Evolutionary conservation across 2,888 invertebrate species (phyloP).

Genomic region (Trissolcus japonicus): DNA sequence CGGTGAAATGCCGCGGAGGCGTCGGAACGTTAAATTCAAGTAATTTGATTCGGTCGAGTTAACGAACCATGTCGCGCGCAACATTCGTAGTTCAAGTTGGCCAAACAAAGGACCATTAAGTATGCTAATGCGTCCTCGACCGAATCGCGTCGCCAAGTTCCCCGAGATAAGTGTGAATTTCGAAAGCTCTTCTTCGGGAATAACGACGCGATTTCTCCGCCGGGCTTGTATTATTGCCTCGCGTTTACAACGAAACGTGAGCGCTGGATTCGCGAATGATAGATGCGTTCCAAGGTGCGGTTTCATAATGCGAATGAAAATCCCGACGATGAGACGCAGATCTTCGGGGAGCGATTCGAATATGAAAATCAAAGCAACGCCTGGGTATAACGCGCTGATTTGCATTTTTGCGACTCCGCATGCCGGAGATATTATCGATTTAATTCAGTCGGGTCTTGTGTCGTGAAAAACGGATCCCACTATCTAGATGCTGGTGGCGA

Average conservation of each 20-base stretch:
- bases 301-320: slow-evolving; percentile 32
- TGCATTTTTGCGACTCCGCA: slow-evolving; percentile 26
- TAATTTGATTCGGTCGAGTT: slow-evolving; percentile 73
- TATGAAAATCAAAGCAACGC: slow-evolving; percentile 19
- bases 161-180: slow-evolving; percentile 64
- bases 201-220: slow-evolving; percentile 9
- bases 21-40: slow-evolving; percentile 71
- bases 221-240: slow-evolving; percentile 20
- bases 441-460: slow-evolving; percentile 24
- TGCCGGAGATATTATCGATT: slow-evolving; percentile 32
- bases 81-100: slow-evolving; percentile 72
- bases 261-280: slow-evolving; percentile 37
- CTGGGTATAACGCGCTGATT: slow-evolving; percentile 20
- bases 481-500: slow-evolving; percentile 10
- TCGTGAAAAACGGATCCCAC: slow-evolving; percentile 31
- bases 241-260: slow-evolving; percentile 39
- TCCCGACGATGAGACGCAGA: slow-evolving; percentile 22
- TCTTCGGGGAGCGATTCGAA: slow-evolving; percentile 16
- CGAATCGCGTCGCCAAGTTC: slow-evolving; percentile 61
- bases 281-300: slow-evolving; percentile 41
- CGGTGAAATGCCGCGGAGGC: slow-evolving; percentile 68
- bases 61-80: slow-evolving; percentile 72
- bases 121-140: slow-evolving; percentile 68
- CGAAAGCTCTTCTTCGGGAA: slow-evolving; percentile 52
- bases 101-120: slow-evolving; percentile 74